Conservation (phyloP, 2,888 invertebrate genomes). For the Athetis lepigone region DNA sequence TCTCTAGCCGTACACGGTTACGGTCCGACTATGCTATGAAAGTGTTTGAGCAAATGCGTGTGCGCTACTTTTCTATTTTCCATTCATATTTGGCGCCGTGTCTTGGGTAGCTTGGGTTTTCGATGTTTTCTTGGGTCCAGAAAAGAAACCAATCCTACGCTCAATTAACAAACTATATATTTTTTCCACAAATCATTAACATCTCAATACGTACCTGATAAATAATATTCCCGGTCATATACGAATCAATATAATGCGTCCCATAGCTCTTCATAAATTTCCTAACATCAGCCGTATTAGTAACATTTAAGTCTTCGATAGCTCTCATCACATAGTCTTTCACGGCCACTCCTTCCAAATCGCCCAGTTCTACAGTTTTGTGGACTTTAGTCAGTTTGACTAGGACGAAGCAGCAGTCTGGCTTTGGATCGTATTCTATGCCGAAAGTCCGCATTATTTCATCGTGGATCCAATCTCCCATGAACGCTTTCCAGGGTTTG, state of each 20-base stretch:
- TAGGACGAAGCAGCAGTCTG: slow-evolving; percentile 94
- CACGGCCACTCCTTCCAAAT: slow-evolving; percentile 90
- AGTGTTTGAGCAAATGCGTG: too few species aligned
- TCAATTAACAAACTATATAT: too few species aligned
- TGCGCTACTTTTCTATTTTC: too few species aligned
- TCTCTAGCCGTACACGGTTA: too few species aligned
- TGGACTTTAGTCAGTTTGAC: slow-evolving; percentile 92
- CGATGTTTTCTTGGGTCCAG: too few species aligned
- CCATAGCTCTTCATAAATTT: slow-evolving; percentile 95
- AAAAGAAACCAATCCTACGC: neutral
- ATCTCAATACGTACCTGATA: slow-evolving; percentile 92
- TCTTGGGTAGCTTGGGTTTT: too few species aligned
- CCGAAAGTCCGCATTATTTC: slow-evolving; percentile 95
- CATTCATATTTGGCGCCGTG: too few species aligned
- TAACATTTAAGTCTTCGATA: slow-evolving; percentile 91
- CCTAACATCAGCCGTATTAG: slow-evolving; percentile 93
- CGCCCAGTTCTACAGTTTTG: slow-evolving; percentile 92
- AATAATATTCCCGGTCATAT: slow-evolving; percentile 95
- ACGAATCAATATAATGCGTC: slow-evolving; percentile 96
- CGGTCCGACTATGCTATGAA: too few species aligned
- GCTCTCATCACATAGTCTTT: slow-evolving; percentile 92
- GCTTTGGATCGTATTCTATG: slow-evolving; percentile 91
- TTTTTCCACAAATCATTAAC: neutral
- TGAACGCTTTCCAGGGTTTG: slow-evolving; percentile 96
- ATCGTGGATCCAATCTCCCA: slow-evolving; percentile 95